A percentile compares a stretch with the other conserved stretches of the same genome.
These are phyloP conservation scores for Pelmatolapia mariae DNA, from an alignment of 2,113 vertebrate species.

Conservation along the genomic window DNA sequence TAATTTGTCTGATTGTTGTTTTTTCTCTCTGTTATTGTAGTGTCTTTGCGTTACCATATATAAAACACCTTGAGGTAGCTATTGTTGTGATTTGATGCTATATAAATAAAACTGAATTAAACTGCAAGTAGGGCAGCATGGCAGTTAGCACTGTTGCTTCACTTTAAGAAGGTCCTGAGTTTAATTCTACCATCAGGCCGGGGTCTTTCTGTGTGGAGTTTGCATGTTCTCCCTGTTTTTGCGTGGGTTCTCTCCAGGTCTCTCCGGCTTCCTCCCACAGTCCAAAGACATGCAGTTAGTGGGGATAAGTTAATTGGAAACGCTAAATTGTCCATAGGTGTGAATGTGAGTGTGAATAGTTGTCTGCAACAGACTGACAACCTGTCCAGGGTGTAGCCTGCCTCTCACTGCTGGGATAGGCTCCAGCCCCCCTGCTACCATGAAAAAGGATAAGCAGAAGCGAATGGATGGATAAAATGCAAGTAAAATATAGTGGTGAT, in stretches of 20 bases:
- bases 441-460: neutral
- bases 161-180: neutral
- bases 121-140: neutral
- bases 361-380: neutral
- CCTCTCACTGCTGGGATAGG: neutral
- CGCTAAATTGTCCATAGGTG: neutral
- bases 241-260: rapidly evolving
- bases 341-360: neutral
- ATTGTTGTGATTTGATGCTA: neutral
- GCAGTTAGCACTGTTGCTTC: neutral
- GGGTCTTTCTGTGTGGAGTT: neutral
- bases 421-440: neutral
- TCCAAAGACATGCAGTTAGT: neutral
- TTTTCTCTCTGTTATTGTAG: neutral
- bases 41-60: neutral
- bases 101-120: neutral
- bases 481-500: neutral
- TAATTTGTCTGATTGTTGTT: neutral
- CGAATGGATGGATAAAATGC: neutral
- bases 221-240: neutral
- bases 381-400: neutral
- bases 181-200: neutral
- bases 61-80: neutral
- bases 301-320: rapidly evolving
- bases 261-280: neutral